Percentiles rank a stretch among this genome's conserved stretches.
These are phyloP conservation scores for Phyllostomus hastatus DNA, from an alignment of 2,113 vertebrate genomes.

Conservation along the genomic window DNA sequence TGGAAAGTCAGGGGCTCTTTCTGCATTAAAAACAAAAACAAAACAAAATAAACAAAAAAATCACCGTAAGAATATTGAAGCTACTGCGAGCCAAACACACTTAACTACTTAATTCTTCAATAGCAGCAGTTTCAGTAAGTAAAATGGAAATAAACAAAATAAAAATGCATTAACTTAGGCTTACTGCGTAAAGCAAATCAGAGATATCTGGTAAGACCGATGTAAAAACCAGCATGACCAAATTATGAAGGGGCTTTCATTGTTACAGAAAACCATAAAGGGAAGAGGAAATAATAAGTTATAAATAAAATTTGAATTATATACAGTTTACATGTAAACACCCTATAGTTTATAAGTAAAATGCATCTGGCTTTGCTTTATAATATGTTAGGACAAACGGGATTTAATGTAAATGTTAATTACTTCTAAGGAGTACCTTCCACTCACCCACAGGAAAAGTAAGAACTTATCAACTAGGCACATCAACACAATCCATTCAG, in stretches of 20 bases:
- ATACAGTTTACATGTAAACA: slow-evolving; percentile 36
- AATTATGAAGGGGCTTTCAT: slow-evolving; percentile 59
- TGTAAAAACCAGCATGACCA: slow-evolving; percentile 53
- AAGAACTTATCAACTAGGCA: slow-evolving; percentile 58
- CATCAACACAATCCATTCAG: slow-evolving; percentile 69
- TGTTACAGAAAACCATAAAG: slow-evolving; percentile 61
- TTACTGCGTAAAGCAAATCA: slow-evolving; percentile 61
- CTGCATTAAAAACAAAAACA: slow-evolving; percentile 67
- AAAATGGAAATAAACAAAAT: slow-evolving; percentile 59
- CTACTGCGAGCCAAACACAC: slow-evolving; percentile 60
- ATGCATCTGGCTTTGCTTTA: slow-evolving; percentile 56
- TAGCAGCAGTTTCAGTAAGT: slow-evolving; percentile 67
- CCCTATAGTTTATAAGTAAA: slow-evolving; percentile 64
- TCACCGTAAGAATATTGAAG: slow-evolving; percentile 41
- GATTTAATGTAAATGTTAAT: slow-evolving; percentile 67
- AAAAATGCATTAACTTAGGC: slow-evolving; percentile 61
- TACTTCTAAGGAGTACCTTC: slow-evolving; percentile 71
- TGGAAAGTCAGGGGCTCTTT: slow-evolving; percentile 56
- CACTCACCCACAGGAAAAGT: not conserved
- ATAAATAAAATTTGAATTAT: slow-evolving; percentile 63
- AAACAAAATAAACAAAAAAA: not conserved
- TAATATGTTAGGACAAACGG: slow-evolving; percentile 33
- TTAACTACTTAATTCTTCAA: slow-evolving; percentile 63
- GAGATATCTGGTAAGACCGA: slow-evolving; percentile 63
- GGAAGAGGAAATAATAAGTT: slow-evolving; percentile 64